Percentiles rank a stretch among this genome's conserved stretches.
phyloP scores from a whole-genome alignment of 2,797 vertebrate genomes.

The Merluccius polli region DNA sequence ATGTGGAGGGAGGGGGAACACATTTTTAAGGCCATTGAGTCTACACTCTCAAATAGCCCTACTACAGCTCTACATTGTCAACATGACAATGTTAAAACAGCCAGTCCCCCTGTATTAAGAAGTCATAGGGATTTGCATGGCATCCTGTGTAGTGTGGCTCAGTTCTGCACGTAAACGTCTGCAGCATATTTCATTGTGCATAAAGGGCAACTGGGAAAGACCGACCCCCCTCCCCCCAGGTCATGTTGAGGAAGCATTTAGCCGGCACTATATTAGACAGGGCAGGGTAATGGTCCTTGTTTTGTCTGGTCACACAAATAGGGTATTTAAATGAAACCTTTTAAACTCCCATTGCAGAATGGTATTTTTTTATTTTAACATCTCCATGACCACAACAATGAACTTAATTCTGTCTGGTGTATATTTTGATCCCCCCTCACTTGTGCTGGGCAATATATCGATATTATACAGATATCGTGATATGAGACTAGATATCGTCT shows the following conservation, averaged over 20 bases:
- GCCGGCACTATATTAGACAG: neutral
- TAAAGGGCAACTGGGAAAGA: constrained; percentile 47
- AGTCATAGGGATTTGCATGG: constrained; percentile 59
- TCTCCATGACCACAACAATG: too few species aligned
- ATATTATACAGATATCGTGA: too few species aligned
- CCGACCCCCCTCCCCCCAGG: neutral
- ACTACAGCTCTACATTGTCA: neutral
- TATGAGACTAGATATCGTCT: too few species aligned
- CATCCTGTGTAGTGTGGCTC: constrained; percentile 52
- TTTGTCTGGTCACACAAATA: too few species aligned
- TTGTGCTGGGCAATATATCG: too few species aligned
- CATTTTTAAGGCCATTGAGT: neutral
- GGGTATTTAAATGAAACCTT: too few species aligned
- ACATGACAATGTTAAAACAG: neutral
- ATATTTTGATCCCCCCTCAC: too few species aligned
- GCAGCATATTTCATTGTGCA: constrained; percentile 59
- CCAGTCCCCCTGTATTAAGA: constrained; percentile 46
- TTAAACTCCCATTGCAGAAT: too few species aligned
- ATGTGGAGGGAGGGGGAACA: neutral
- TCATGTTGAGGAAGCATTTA: constrained; percentile 50
- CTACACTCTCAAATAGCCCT: neutral
- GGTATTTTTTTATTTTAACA: too few species aligned
- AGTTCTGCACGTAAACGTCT: constrained; percentile 61
- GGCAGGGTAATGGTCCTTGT: too few species aligned
- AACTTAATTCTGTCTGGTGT: too few species aligned